phyloP scores from a whole-genome alignment of 2,888 invertebrate species.

The Hypselothyrea guttata region DNA sequence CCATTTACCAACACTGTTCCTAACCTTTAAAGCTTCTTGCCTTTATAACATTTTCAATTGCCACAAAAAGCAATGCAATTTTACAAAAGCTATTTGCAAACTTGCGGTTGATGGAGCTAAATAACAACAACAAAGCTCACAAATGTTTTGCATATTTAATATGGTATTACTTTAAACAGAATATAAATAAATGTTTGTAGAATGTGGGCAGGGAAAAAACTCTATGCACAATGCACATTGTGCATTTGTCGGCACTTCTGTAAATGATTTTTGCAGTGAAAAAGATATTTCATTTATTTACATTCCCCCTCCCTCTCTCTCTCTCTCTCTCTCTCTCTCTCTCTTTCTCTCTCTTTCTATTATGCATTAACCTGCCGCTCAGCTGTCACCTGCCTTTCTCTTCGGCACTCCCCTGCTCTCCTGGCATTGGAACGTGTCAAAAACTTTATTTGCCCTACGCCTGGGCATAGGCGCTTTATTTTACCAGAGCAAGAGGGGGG shows the following conservation, averaged over 20 bases:
- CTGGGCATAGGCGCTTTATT: neutral
- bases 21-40: neutral
- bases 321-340: neutral
- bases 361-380: constrained; percentile 38
- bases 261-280: constrained; percentile 39
- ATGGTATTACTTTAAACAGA: constrained; percentile 20
- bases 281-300: constrained; percentile 45
- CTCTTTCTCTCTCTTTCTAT: constrained; percentile 8
- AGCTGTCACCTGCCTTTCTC: constrained; percentile 39
- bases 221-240: constrained; percentile 7
- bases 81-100: constrained; percentile 44
- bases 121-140: constrained; percentile 18
- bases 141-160: constrained; percentile 46
- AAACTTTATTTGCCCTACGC: constrained; percentile 53
- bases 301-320: neutral
- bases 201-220: constrained; percentile 1
- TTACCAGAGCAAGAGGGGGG: constrained; percentile 1
- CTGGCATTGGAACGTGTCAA: constrained; percentile 55
- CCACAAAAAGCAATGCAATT: constrained; percentile 25
- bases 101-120: constrained; percentile 22
- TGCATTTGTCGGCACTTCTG: constrained; percentile 33
- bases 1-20: neutral
- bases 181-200: neutral
- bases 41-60: neutral
- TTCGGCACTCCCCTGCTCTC: neutral